phyloP scores from a whole-genome alignment of 2,888 invertebrate genomes.

The Euplexia lucipara region DNA sequence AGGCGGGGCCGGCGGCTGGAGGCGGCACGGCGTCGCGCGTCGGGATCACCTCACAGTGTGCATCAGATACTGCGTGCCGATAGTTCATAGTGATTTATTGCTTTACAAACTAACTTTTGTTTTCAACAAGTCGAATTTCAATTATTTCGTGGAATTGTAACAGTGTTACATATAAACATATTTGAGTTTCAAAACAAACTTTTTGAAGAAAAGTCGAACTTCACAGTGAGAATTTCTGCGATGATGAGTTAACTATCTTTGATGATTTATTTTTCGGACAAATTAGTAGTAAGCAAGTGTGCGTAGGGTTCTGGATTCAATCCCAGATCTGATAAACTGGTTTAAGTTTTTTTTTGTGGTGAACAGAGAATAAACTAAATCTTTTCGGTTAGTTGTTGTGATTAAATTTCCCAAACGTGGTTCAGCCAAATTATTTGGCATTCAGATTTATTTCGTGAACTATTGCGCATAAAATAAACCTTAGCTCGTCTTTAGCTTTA shows the following conservation, averaged over 20 bases:
- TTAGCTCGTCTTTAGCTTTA: neutral
- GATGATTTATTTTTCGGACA: neutral
- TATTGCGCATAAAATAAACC: slow-evolving; percentile 1
- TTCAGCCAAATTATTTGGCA: neutral
- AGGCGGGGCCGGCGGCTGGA: slow-evolving; percentile 41
- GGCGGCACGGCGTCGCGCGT: slow-evolving; percentile 15
- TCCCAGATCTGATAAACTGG: neutral
- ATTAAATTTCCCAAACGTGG: neutral
- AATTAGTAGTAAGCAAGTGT: neutral
- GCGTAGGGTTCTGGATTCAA: slow-evolving; percentile 7
- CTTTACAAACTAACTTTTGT: neutral
- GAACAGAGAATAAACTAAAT: too few species aligned
- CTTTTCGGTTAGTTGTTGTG: neutral
- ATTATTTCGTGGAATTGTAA: slow-evolving; percentile 5
- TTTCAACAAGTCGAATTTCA: neutral
- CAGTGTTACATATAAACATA: slow-evolving; percentile 20
- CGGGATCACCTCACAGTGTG: slow-evolving; percentile 30
- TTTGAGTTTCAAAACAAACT: slow-evolving; percentile 8
- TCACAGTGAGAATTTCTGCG: slow-evolving; percentile 5
- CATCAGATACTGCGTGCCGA: slow-evolving; percentile 9
- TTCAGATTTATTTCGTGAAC: neutral
- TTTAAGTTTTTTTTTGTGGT: neutral
- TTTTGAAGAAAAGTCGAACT: neutral
- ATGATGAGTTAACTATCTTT: slow-evolving; percentile 35
- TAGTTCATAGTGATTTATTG: neutral